phyloP scores from a whole-genome alignment of 2,888 invertebrate genomes.

The Schrankia costaestrigalis region DNA sequence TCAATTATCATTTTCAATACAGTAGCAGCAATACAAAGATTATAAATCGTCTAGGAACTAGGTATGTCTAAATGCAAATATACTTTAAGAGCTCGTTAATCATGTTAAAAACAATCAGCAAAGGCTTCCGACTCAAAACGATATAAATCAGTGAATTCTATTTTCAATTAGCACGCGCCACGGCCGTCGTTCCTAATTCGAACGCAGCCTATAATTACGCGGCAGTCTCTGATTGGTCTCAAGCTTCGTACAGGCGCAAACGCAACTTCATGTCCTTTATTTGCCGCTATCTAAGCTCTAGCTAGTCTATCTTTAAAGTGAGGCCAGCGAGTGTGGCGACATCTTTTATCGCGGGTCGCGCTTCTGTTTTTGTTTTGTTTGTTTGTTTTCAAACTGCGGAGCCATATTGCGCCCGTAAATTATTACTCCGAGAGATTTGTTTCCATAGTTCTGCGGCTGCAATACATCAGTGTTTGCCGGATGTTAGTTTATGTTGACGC shows the following conservation, averaged over 20 bases:
- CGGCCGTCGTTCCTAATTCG: constrained; percentile 71
- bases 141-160: constrained; percentile 68
- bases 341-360: constrained; percentile 71
- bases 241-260: constrained; percentile 39
- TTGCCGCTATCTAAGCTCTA: constrained; percentile 57
- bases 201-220: constrained; percentile 72
- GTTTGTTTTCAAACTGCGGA: constrained; percentile 67
- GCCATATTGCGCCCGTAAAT: constrained; percentile 75
- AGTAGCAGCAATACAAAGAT: constrained; percentile 21
- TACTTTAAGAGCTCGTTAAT: constrained; percentile 40
- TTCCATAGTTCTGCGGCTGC: constrained; percentile 76
- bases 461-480: constrained; percentile 74
- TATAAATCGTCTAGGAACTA: constrained; percentile 30
- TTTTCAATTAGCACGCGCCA: constrained; percentile 68
- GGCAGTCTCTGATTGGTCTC: constrained; percentile 58
- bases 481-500: constrained; percentile 75
- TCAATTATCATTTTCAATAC: constrained; percentile 21
- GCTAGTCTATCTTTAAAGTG: constrained; percentile 66
- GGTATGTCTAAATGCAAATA: constrained; percentile 30
- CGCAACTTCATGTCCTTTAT: constrained; percentile 48
- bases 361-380: constrained; percentile 67
- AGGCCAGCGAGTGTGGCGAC: constrained; percentile 63
- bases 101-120: constrained; percentile 50
- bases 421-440: constrained; percentile 76
- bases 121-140: constrained; percentile 52